Evolutionary conservation across 2,888 invertebrate genomes (phyloP), one percentile per base, ranked within the genome.

Genomic region (Caenorhabditis afra): DNA sequence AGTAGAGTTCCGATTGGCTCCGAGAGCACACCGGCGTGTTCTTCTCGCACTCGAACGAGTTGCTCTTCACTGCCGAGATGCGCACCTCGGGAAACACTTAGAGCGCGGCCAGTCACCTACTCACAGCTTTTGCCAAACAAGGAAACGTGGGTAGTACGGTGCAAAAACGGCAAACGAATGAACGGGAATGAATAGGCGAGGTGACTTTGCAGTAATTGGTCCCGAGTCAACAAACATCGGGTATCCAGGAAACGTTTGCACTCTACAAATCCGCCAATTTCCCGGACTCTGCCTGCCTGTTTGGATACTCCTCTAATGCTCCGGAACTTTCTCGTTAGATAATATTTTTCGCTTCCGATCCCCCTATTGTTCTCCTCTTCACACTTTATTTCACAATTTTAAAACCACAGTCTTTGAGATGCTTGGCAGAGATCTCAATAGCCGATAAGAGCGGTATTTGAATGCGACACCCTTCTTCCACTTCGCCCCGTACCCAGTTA

Each of bases 1-100:
- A 18, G 55, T 35, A 39, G 37, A 39, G 57, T 57, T 16, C 18
- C 7, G 29, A 29, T 16, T 22, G 23, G 41, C 12, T 23, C 23
- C 29, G 23, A 52, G 52, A 52, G 52, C 52, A 29, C 52, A 29
- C 23, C 55, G 18, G 29, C 29, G 29, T 29, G 29, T 29, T 29
- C 29, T 66, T 68, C 67, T 68, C 59, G 64, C 71, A 71, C 71
- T 71, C 62, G 71, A 71, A 62, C 62, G 55, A 71, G 71, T 71
- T 71, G 71, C 71, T 71, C 71, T 71, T 71, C 62, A 71, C 57
- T 71, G 71, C 71, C 71, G 71, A 71, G 71, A 71, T 71, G 71
- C 71, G 62, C 71, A 64, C 71, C 71, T 71, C 71, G 71, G 22
- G 71, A 57, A 71, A 62, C 71, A 71, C 71, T 71, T 71, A 61